A percentile compares a stretch with the other conserved stretches of the same genome.
Conservation (phyloP, 2,113 vertebrate genomes). For the Macquaria ambigua region DNA sequence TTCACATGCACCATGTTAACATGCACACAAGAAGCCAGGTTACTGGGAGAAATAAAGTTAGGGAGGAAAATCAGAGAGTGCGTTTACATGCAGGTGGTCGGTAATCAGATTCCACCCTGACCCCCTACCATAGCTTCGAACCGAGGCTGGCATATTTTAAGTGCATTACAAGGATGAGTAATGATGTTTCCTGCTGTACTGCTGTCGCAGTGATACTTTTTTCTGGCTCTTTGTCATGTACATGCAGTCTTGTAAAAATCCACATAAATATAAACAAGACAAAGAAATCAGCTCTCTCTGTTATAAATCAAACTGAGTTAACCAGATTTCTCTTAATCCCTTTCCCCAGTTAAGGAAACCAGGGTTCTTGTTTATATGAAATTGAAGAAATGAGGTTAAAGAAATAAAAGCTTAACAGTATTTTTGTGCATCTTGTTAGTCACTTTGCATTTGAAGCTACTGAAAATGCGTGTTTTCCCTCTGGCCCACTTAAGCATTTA, state of each 20-base stretch:
- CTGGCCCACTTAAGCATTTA: slow-evolving; percentile 41
- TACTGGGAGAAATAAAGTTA: slow-evolving; percentile 28
- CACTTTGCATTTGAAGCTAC: slow-evolving; percentile 11
- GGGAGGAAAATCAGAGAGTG: slow-evolving; percentile 15
- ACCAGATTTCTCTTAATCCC: neutral
- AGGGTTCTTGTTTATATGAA: slow-evolving; percentile 1
- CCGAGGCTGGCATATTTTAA: slow-evolving; percentile 22
- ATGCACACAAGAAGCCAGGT: neutral
- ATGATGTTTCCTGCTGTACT: slow-evolving; percentile 35
- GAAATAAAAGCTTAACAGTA: neutral
- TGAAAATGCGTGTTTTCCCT: slow-evolving; percentile 39
- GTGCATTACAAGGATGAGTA: slow-evolving; percentile 46
- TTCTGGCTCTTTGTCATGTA: neutral
- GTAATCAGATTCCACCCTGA: slow-evolving; percentile 48
- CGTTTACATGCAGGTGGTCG: slow-evolving; percentile 25
- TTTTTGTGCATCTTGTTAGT: slow-evolving; percentile 1
- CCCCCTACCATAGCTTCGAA: slow-evolving; percentile 11
- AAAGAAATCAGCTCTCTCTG: neutral
- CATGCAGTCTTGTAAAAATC: neutral
- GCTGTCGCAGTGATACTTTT: slow-evolving; percentile 6
- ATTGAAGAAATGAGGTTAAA: neutral
- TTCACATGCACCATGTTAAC: slow-evolving; percentile 2
- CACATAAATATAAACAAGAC: neutral
- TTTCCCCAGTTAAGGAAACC: neutral
- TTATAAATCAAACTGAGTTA: neutral